Percentiles rank a stretch among this genome's conserved stretches.
These are phyloP conservation scores for Poecile atricapillus DNA, from an alignment of 2,113 vertebrate genomes.

Conservation along the genomic window DNA sequence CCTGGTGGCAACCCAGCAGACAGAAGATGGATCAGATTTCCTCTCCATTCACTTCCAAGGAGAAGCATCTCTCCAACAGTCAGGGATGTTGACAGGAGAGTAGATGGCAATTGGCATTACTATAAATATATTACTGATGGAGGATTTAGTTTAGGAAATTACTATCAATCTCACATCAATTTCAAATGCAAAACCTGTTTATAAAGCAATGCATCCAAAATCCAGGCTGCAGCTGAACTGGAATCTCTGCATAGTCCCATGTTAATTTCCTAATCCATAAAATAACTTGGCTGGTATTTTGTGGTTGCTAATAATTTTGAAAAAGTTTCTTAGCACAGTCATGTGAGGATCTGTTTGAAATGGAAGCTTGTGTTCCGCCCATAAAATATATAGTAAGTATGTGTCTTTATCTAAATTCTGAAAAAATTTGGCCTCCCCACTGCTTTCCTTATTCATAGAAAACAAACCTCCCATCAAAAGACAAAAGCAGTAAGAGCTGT, in stretches of 20 bases:
- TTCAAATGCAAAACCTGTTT: background rate
- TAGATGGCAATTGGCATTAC: constrained; percentile 7
- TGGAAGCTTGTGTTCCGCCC: background rate
- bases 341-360: background rate
- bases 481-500: background rate
- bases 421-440: background rate
- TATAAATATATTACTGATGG: background rate
- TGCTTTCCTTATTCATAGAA: background rate
- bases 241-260: background rate
- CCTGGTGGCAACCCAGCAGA: background rate
- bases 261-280: background rate
- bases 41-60: background rate
- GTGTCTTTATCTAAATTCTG: background rate
- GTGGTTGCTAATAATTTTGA: background rate
- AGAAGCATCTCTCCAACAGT: background rate
- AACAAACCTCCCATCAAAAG: background rate
- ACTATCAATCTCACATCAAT: background rate
- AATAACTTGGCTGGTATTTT: background rate
- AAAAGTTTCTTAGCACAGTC: background rate
- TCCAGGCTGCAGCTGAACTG: background rate
- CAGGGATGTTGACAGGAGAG: background rate
- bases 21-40: constrained; percentile 2
- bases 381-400: background rate
- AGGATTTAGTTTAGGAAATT: background rate
- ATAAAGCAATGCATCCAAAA: background rate